Evolutionary conservation across 2,888 invertebrate species (phyloP), one percentile per base, ranked within the genome.

Genomic region (Mythimna vitellina): DNA sequence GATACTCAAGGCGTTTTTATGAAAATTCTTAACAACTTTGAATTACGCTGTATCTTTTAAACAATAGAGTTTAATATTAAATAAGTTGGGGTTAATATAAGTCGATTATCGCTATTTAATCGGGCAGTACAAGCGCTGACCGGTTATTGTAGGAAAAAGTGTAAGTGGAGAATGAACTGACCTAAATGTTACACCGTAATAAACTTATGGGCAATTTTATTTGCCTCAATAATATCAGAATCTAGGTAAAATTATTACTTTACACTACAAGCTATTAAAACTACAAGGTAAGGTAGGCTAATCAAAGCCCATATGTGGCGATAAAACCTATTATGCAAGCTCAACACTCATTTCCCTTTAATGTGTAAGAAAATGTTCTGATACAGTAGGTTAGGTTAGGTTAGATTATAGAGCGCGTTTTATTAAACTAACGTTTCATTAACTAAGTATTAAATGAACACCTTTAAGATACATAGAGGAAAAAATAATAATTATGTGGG

Each of bases 1-100:
- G 90, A 81, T 70, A 76, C 65, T 75, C 77, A 73, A 75, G 82
- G 81, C 83, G 80, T 86, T 84, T 73, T 77, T 80, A 86, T 78
- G 69, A 76, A 83, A 86, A 76, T 78, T 61, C 73, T 75, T 62
- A 74, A 71, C 72, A 76, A 81, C 60, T 38, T 78, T 71, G 69
- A 70, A 79, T 73, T 79, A 84, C 66, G 53, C 62, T 57, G 61
- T 71, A 80, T 72, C 54, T 79, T 72, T 80, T 54, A 66, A 73
- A 81, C 73, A 73, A 86, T 78, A 76, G 73, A 60, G 78, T 57
- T 58, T 71, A 76, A 78, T 79, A 75, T 71, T 66, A 53, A 64
- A 70, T 70, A 70, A 73, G 64, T 54, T 63, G 38, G 25, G 46
- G 29, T 60, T 76, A 58, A 67, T 79, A 49, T 57, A 42, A 32